Conservation (phyloP, 64 coral and sea anemone genomes). For the Actinia tenebrosa region DNA sequence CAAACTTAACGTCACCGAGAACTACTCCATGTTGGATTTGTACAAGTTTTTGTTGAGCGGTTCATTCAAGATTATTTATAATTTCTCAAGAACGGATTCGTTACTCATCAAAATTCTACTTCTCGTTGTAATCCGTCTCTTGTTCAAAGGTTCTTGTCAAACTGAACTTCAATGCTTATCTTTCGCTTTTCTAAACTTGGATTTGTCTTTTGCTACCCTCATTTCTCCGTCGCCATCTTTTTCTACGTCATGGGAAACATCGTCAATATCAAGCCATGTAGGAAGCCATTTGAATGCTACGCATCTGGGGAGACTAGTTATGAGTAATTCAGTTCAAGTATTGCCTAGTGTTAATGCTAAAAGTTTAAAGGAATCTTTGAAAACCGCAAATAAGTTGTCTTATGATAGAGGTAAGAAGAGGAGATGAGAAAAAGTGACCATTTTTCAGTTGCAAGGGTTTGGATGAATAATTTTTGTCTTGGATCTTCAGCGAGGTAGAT, state of each 20-base stretch:
- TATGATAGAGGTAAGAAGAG: background rate
- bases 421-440: background rate
- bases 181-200: background rate
- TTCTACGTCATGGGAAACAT: conserved; percentile 9
- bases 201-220: background rate
- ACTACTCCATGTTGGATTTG: background rate
- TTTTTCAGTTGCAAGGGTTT: no score
- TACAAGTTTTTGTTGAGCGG: background rate
- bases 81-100: background rate
- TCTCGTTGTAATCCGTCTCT: background rate
- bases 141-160: background rate
- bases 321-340: background rate
- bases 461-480: no score
- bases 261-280: background rate
- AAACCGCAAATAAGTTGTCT: background rate
- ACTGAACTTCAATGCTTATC: background rate
- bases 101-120: background rate
- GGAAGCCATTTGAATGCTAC: background rate
- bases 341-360: background rate
- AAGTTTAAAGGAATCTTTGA: background rate
- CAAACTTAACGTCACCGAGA: background rate
- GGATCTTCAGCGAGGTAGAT: no score
- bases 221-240: conserved; percentile 5
- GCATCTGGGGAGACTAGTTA: background rate
- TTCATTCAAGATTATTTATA: background rate